Percentiles rank a stretch among this genome's conserved stretches.
Conservation (phyloP, 92 coral and sea anemone species). For the Siderastrea siderea region DNA sequence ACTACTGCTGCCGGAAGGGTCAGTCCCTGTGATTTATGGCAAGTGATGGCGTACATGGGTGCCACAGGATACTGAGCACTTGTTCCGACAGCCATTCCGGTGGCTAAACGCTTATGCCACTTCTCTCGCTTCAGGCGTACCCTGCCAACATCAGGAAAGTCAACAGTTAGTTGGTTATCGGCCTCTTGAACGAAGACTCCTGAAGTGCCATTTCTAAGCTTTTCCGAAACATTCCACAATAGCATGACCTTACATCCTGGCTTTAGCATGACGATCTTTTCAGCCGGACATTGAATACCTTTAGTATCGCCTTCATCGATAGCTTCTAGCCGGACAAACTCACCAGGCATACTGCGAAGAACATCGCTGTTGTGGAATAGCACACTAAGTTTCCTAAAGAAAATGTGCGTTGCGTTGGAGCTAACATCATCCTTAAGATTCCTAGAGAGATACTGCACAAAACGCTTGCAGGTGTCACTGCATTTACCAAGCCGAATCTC, state of each 20-base stretch:
- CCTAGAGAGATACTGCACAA: not conserved
- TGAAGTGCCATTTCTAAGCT: conserved; percentile 24
- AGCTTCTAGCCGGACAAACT: conserved; percentile 9
- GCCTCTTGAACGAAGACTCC: not conserved
- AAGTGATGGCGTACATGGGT: conserved; percentile 44
- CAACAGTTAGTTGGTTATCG: not conserved
- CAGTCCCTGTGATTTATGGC: conserved; percentile 46
- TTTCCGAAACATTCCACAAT: conserved; percentile 26
- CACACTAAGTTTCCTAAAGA: conserved; percentile 28
- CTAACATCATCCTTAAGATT: not conserved
- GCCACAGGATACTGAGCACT: conserved; percentile 38
- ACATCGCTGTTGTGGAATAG: conserved; percentile 4
- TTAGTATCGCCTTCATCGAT: conserved; percentile 1
- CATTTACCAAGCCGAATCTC: conserved; percentile 30
- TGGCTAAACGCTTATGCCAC: not conserved
- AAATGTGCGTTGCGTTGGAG: conserved; percentile 28
- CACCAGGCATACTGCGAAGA: conserved; percentile 3
- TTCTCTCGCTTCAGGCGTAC: conserved; percentile 3
- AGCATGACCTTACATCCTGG: conserved; percentile 38
- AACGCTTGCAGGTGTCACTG: not conserved
- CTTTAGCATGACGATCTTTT: conserved; percentile 1
- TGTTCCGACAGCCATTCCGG: conserved; percentile 26
- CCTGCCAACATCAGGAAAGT: conserved; percentile 38
- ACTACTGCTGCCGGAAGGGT: conserved; percentile 24
- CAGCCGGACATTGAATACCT: conserved; percentile 14